Evolutionary conservation across 1,140 invertebrate species (phyloP), one percentile per base, ranked within the genome.

Genomic region (Cydia amplana): DNA sequence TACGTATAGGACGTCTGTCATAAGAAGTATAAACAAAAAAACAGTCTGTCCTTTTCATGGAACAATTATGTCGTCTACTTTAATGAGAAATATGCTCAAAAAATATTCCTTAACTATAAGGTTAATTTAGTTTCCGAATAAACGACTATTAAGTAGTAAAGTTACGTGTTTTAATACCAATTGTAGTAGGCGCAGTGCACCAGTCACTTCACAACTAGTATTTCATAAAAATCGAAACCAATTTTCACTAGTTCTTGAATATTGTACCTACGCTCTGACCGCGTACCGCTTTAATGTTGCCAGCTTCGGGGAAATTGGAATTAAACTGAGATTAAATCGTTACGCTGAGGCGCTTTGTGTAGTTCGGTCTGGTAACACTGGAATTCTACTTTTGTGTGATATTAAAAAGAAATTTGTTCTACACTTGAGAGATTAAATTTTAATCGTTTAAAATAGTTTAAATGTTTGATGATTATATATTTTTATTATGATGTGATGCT

Each of bases 251-350:
- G 9, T 18, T 67, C 28, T 16, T 5, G 32, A 6, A 70, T 9
- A 2, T 6, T 20, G 64, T 5, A 32, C n/a, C n/a, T n/a, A n/a
- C 16, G 10, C 65, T 16, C 28, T 67, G 16, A 18, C 51, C 51
- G 28, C 65, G 49, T 51, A 70, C 32, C 6, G 65, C 65, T 70
- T 40, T 70, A 70, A 70, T 70, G 28, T 70, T 36, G 32, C 65
- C 65, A 36, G 65, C 65, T 36, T n/a, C 55, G 65, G 14, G 65
- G 36, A 70, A 70, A 70, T 70, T 40, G 28, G 65, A 70, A 70
- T 70, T 70, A 70, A 36, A 70, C 16, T 28, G 32, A 18, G 65
- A 70, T 70, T 70, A 70, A 70, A 70, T 70, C 32, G 65, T 70
- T 70, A 70, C 28, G 23, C 65, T 40, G 9, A 25, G 32, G 64